These are phyloP conservation scores for Cyprinus carpio DNA, from an alignment of 2,113 vertebrate species.

Conservation along the genomic window DNA sequence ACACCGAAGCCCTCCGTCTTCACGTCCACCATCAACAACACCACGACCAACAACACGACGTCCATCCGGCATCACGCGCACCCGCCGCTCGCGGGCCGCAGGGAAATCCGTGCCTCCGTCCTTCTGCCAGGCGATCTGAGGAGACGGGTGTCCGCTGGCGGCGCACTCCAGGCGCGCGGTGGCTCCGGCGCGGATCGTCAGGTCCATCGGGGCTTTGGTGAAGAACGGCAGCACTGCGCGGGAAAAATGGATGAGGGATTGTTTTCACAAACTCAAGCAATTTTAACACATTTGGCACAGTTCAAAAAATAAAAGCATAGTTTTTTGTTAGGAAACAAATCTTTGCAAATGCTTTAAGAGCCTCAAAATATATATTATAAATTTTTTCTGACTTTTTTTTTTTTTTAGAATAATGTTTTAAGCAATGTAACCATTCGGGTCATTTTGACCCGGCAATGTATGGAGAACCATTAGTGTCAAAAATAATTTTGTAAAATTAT, in stretches of 20 bases:
- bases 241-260: neutral
- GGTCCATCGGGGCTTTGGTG: constrained; percentile 93
- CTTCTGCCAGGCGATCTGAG: constrained; percentile 98
- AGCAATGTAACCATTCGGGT: too few species aligned
- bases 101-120: constrained; percentile 96
- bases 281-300: too few species aligned
- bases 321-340: too few species aligned
- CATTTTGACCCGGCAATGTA: too few species aligned
- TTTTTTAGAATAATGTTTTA: too few species aligned
- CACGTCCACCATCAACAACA: too few species aligned
- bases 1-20: constrained; percentile 91
- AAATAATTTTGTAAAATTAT: too few species aligned
- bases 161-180: constrained; percentile 92
- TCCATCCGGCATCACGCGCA: constrained; percentile 99
- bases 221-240: constrained; percentile 89
- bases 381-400: too few species aligned
- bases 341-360: too few species aligned
- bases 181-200: constrained; percentile 88
- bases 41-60: constrained; percentile 95
- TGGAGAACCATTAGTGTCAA: too few species aligned
- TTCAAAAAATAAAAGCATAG: too few species aligned
- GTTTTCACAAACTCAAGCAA: neutral
- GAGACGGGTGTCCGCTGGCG: constrained; percentile 86
- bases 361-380: too few species aligned
- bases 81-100: constrained; percentile 89